These are phyloP conservation scores for zebrafish (Danio rerio) DNA, from an alignment of 2,113 vertebrate genomes.

Conservation along the genomic window DNA sequence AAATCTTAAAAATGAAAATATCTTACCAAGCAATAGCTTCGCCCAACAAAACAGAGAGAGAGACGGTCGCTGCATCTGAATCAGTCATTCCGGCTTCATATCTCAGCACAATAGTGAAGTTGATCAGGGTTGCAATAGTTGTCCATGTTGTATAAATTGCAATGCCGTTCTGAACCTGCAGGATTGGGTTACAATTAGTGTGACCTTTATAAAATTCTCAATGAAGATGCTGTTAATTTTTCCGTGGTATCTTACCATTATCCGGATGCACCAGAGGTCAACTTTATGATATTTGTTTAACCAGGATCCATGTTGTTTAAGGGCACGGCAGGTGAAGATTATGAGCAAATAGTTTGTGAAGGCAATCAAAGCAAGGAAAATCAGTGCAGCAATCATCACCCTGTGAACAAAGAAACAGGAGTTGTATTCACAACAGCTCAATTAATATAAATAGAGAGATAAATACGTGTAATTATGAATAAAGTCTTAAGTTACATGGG, in stretches of 20 bases:
- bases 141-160: conserved; percentile 80
- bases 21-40: conserved; percentile 74
- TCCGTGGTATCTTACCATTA: conserved; percentile 68
- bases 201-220: background rate
- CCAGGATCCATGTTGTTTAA: conserved; percentile 73
- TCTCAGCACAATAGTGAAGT: conserved; percentile 75
- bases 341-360: conserved; percentile 72
- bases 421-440: no score
- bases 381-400: conserved; percentile 66
- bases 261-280: conserved; percentile 81
- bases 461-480: no score
- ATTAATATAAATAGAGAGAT: no score
- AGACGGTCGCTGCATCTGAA: conserved; percentile 65
- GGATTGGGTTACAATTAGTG: background rate
- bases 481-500: no score
- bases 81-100: conserved; percentile 66
- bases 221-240: background rate
- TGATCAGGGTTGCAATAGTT: conserved; percentile 79
- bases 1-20: background rate
- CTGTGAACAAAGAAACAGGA: conserved; percentile 55
- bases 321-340: conserved; percentile 75
- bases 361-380: conserved; percentile 74
- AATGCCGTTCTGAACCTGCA: conserved; percentile 84
- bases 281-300: conserved; percentile 75
- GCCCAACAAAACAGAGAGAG: conserved; percentile 73